Evolutionary conservation across 2,797 vertebrate species (phyloP).

Genomic region (Propithecus deckenii): DNA sequence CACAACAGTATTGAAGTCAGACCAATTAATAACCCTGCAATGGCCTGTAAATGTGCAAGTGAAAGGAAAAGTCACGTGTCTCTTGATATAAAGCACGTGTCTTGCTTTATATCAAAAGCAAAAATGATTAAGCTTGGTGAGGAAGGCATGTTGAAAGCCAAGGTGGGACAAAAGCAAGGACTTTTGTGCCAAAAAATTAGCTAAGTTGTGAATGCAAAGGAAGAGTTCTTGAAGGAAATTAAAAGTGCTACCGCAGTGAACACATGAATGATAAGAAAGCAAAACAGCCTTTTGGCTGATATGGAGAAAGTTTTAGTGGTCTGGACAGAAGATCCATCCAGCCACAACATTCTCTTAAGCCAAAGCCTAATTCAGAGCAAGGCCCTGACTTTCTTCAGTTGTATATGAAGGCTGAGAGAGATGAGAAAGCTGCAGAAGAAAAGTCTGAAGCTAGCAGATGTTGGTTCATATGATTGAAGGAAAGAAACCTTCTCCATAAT

Average conservation of each 20-base stretch:
- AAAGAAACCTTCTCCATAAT: background rate
- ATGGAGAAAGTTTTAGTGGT: background rate
- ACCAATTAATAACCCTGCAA: background rate
- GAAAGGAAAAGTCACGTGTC: background rate
- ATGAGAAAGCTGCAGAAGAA: background rate
- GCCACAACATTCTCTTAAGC: background rate
- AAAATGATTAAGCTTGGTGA: background rate
- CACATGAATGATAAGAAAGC: background rate
- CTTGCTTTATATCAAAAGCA: background rate
- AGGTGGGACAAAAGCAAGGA: background rate
- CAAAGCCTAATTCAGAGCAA: background rate
- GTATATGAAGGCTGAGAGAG: background rate
- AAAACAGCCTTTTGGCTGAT: background rate
- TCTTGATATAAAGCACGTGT: no score
- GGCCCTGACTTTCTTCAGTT: background rate
- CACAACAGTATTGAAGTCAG: background rate
- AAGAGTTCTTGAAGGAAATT: background rate
- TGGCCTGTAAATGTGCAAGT: background rate
- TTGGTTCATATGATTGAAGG: background rate
- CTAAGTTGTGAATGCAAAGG: background rate
- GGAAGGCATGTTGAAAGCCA: background rate
- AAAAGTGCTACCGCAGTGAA: background rate
- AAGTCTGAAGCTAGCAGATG: background rate
- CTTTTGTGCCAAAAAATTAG: background rate
- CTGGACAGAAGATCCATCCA: background rate